Conservation (phyloP, 2,888 invertebrate genomes). For the Carabus problematicus region DNA sequence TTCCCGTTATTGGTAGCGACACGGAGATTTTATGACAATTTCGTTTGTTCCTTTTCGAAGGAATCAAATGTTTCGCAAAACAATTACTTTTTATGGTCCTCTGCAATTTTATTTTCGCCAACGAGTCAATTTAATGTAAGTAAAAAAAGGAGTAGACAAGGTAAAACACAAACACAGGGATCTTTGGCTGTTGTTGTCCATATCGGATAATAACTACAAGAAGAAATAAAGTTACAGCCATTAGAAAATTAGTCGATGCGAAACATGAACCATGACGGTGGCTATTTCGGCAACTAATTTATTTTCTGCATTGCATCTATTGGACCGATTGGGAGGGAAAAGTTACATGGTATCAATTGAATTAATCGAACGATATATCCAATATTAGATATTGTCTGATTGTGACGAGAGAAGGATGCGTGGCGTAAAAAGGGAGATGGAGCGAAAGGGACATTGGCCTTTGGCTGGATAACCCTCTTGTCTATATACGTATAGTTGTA, state of each 20-base stretch:
- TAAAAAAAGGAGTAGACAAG: no score
- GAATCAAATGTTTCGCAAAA: no score
- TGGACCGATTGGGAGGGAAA: constrained; percentile 38
- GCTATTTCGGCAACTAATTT: constrained; percentile 46
- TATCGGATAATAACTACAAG: no score
- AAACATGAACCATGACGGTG: not conserved
- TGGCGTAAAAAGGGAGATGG: constrained; percentile 37
- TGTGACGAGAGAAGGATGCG: constrained; percentile 2
- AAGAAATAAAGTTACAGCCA: not conserved
- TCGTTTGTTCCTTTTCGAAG: no score
- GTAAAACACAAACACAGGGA: no score
- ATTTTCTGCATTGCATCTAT: constrained; percentile 46
- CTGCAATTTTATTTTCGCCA: no score
- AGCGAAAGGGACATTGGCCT: constrained; percentile 46
- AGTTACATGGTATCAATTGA: constrained; percentile 50
- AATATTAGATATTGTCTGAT: constrained; percentile 49
- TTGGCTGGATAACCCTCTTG: constrained; percentile 32
- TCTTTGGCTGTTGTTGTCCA: no score
- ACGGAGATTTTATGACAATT: no score
- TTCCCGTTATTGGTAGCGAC: no score
- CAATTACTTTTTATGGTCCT: no score
- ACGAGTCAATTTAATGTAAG: no score
- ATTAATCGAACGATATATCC: constrained; percentile 51
- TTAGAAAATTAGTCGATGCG: not conserved
- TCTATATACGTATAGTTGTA: no score